Base-by-base conservation (phyloP, 2,797 vertebrate genomes). In the Gila robusta region DNA sequence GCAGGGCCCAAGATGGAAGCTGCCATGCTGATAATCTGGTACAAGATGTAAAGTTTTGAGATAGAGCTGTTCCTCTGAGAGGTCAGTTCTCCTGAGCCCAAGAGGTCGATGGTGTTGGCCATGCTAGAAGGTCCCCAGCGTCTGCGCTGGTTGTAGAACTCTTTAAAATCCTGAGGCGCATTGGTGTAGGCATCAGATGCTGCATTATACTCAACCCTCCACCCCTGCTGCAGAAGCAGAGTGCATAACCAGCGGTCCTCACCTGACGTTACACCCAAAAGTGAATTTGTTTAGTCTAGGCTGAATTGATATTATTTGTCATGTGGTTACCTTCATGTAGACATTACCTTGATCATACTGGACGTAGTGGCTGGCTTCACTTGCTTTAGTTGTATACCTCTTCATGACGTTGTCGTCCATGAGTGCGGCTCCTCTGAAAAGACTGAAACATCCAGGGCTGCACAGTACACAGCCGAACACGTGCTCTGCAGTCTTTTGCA, bases 171-270 rank as follows among this genome's bases (percentile, higher is more conserved):
- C 79, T 95, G 92, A 0, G 96, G 96, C 21, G 95, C 94, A 0
- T 95, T 96, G 83, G 95, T 96, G 93, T 94, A 95, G 56, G 95
- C 95, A 52, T 96, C 95, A 6, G 95, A 93, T 0, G 95, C 95
- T 2, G 95, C 94, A 0, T 94, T 95, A 82, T 96, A 96, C 90
- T 96, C 95, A 39, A 96, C 94, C 81, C 94, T 94, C 95, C 95
- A 96, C 11, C 95, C 95, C 81, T 95, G 95, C 87, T 95, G 95
- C 59, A 96, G 77, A 41, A 96, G 79, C 54, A 96, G 91, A n/a
- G 95, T 96, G 64, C 95, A 95, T 74, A 96, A 87, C 95, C 95
- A 96, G 81, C 96, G 95, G 81, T 96, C 96, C 82, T 96, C 96
- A 39, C 96, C 95, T 96, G 82, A 76, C 23, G 23, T 83, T 28